These are phyloP conservation scores for Spermophilus dauricus DNA, from an alignment of 2,113 vertebrate genomes.

Conservation along the genomic window DNA sequence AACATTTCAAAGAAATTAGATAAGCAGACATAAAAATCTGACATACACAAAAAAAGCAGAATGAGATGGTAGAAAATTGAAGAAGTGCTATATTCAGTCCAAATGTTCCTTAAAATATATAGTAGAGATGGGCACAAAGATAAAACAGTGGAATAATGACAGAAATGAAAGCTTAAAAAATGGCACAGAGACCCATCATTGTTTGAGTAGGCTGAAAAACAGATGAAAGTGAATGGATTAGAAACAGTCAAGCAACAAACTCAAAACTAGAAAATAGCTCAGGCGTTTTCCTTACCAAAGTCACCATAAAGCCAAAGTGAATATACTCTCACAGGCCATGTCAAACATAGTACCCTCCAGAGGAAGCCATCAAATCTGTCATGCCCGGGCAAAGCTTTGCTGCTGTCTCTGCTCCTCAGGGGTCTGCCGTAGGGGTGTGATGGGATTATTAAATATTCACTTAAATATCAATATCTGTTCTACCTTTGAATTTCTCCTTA, in stretches of 20 bases:
- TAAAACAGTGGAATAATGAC: neutral
- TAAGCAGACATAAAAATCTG: neutral
- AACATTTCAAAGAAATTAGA: neutral
- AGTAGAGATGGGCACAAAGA: neutral
- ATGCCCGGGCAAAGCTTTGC: fast-evolving
- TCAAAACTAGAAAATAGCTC: neutral
- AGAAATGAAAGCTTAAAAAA: neutral
- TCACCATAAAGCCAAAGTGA: neutral
- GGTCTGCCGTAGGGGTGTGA: no score
- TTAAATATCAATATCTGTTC: no score
- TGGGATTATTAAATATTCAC: no score
- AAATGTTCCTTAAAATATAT: neutral
- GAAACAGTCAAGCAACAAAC: neutral
- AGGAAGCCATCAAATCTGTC: neutral
- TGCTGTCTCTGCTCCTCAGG: neutral
- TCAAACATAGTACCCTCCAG: neutral
- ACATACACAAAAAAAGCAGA: neutral
- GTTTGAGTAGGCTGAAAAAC: neutral
- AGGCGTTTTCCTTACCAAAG: neutral
- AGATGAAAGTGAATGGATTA: neutral
- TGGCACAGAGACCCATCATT: neutral
- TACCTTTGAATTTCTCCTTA: no score
- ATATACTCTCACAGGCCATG: neutral
- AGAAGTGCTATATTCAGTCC: neutral
- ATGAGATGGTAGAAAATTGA: neutral